Evolutionary conservation across 2,888 invertebrate species (phyloP), one percentile per base, ranked within the genome.

Genomic region (Rotaria socialis): DNA sequence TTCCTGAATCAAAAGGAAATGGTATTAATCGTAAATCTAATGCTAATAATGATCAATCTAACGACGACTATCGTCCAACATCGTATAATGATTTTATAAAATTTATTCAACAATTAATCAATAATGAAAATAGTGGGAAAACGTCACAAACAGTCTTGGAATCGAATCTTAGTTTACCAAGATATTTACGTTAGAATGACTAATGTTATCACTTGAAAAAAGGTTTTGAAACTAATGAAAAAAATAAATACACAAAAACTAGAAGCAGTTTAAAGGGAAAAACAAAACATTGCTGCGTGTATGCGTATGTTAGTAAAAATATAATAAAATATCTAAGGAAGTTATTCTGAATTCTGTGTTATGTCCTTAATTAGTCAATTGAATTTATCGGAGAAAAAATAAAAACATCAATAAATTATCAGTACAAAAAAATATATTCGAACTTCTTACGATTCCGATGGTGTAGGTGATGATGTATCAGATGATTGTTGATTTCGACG

Each of bases 401-500:
- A 16, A 67, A 35, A 67, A 27, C 67, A 67, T 35, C 11, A 67
- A 35, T 27, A 67, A 67, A 27, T 67, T 27, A 67, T 67, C 35
- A 35, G 35, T 67, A 67, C 67, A 67, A 67, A 27, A 67, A 67
- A 67, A 67, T 16, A 67, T 67, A 67, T 67, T 67, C 67, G 27
- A 67, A 35, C 35, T 35, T 27, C 67, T 67, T 67, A 67, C 67
- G 67, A 35, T 35, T 67, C 67, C 67, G 67, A 67, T 67, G 35
- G 3, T 67, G 67, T 27, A 1, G 67, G 35, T 67, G 67, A 27
- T 27, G 67, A 14, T 67, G 67, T 35, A 35, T 2, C 35, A 35
- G 35, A 35, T 35, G 35, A 35, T 2, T 35, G 35, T 35, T 35
- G 35, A 35, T 35, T 35, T 35, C 35, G 67, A 35, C 35, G 67